phyloP scores from a whole-genome alignment of 2,888 invertebrate species.

The Scaptomyza cyrtandrae region DNA sequence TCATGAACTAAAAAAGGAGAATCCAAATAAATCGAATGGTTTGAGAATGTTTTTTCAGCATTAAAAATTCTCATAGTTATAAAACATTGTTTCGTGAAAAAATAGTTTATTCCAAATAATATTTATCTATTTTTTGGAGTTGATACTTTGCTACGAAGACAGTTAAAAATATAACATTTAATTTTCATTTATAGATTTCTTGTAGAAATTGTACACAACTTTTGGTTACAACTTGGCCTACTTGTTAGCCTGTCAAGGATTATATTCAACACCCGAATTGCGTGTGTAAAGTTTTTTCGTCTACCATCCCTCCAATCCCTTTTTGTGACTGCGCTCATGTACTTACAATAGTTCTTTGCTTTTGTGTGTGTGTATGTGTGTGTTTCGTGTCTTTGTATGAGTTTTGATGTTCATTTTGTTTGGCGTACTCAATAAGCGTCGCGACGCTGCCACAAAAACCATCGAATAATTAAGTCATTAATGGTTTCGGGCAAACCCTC shows the following conservation, averaged over 20 bases:
- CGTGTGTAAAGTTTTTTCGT: not conserved
- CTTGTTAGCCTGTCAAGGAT: not conserved
- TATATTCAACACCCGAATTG: not conserved
- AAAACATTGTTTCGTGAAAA: no score
- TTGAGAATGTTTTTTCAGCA: no score
- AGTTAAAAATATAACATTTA: no score
- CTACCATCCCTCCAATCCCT: not conserved
- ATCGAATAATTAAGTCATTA: slow-evolving; percentile 78
- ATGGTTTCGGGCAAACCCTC: slow-evolving; percentile 50
- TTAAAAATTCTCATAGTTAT: no score
- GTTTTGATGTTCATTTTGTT: slow-evolving; percentile 20
- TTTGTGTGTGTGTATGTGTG: not conserved
- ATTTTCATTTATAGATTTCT: no score
- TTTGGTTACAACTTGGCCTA: not conserved
- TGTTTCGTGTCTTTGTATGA: slow-evolving; percentile 2
- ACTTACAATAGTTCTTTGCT: not conserved
- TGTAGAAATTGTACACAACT: no score
- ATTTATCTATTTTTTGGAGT: no score
- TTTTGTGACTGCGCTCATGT: not conserved
- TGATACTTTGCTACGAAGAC: no score
- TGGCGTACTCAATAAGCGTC: slow-evolving; percentile 46
- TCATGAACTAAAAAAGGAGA: no score
- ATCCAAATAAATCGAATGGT: no score
- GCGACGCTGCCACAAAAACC: slow-evolving; percentile 65
- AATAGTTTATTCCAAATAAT: no score